Conservation (phyloP, 1,140 invertebrate species). For the Drosophila equinoxialis region DNA sequence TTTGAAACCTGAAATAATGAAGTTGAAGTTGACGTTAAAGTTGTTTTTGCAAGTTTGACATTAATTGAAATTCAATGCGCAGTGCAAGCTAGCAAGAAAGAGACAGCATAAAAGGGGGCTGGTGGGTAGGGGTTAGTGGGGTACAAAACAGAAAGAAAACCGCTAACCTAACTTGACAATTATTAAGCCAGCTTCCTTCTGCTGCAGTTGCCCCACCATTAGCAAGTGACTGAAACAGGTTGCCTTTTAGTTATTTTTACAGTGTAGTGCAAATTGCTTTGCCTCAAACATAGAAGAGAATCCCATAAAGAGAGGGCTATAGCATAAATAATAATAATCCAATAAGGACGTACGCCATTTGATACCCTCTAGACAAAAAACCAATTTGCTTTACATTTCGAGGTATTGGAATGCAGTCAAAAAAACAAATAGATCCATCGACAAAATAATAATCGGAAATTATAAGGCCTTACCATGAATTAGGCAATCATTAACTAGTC, state of each 20-base stretch:
- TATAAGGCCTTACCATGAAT: no score
- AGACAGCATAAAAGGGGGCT: constrained; percentile 1
- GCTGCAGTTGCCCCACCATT: constrained; percentile 33
- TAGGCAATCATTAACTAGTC: no score
- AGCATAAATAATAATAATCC: constrained; percentile 4
- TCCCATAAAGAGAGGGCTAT: constrained; percentile 52
- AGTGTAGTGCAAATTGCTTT: constrained; percentile 66
- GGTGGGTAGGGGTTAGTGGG: constrained; percentile 28
- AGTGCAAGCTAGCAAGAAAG: constrained; percentile 15
- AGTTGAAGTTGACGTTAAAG: constrained; percentile 24
- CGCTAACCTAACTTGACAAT: constrained; percentile 68
- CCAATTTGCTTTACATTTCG: no score
- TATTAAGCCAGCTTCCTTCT: constrained; percentile 46
- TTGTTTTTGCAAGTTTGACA: constrained; percentile 50
- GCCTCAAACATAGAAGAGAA: constrained; percentile 38
- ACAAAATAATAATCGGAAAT: no score
- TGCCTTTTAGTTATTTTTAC: constrained; percentile 32
- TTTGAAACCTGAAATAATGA: constrained; percentile 70
- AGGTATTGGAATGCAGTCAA: no score
- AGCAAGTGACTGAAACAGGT: constrained; percentile 40
- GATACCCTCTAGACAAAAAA: constrained; percentile 9
- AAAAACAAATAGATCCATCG: no score
- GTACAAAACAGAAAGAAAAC: constrained; percentile 34
- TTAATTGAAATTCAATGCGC: constrained; percentile 79
- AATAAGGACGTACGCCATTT: no score